These are phyloP conservation scores for Parnassius apollo DNA, from an alignment of 2,888 invertebrate genomes.

Conservation along the genomic window DNA sequence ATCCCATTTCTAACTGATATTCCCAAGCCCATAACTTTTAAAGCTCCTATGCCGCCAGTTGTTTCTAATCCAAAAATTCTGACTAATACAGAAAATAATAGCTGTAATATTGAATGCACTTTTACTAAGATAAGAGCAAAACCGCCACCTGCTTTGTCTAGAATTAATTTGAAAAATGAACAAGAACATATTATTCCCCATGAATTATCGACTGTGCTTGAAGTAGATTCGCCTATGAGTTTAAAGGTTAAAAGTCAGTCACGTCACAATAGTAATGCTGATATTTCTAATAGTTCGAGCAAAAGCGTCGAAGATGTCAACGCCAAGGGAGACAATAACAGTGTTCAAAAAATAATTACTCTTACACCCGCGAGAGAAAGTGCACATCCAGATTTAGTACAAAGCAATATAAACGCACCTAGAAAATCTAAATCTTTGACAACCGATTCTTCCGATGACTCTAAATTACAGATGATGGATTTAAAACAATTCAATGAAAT, in stretches of 20 bases:
- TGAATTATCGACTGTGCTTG: constrained; percentile 85
- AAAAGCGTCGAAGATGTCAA: constrained; percentile 29
- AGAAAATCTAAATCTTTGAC: constrained; percentile 31
- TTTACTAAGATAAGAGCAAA: constrained; percentile 47
- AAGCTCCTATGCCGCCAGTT: constrained; percentile 30
- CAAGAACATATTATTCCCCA: constrained; percentile 70
- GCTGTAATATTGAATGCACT: constrained; percentile 20
- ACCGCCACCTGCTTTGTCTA: constrained; percentile 70
- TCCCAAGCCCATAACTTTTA: constrained; percentile 52
- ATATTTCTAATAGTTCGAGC: constrained; percentile 36
- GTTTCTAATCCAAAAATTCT: constrained; percentile 23
- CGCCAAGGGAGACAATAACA: constrained; percentile 28
- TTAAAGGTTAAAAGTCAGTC: constrained; percentile 61
- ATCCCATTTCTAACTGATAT: constrained; percentile 56
- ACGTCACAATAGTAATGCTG: constrained; percentile 41
- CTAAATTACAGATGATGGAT: constrained; percentile 71
- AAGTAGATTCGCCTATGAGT: constrained; percentile 85
- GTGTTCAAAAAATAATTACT: constrained; percentile 15
- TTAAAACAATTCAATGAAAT: constrained; percentile 71
- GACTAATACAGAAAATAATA: constrained; percentile 20
- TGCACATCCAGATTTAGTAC: constrained; percentile 48
- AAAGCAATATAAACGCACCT: constrained; percentile 39
- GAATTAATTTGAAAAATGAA: constrained; percentile 58
- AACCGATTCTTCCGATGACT: constrained; percentile 52
- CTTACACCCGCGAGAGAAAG: constrained; percentile 27